These are phyloP conservation scores for Ichneumoninae sp. DNA, from an alignment of 2,888 invertebrate species.

Conservation along the genomic window DNA sequence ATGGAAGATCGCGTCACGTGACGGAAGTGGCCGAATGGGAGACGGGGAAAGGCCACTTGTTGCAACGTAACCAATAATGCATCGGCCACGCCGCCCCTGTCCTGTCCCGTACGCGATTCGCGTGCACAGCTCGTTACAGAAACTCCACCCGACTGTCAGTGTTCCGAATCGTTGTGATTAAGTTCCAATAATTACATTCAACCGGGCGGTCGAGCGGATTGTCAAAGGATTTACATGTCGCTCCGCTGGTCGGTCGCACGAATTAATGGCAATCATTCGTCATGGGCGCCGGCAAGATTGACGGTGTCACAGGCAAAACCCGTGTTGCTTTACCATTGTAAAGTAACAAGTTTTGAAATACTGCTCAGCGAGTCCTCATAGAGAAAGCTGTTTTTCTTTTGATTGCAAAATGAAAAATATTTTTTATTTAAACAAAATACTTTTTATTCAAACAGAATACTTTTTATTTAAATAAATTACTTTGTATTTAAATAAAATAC, in stretches of 20 bases:
- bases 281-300: no score
- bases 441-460: no score
- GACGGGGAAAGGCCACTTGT: slow-evolving; percentile 34
- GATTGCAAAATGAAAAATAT: no score
- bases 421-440: neutral
- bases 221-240: neutral
- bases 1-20: slow-evolving; percentile 4
- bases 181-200: slow-evolving; percentile 14
- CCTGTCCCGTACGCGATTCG: slow-evolving; percentile 1
- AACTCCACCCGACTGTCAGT: neutral
- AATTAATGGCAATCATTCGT: neutral
- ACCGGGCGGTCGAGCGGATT: neutral
- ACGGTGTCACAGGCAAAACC: no score
- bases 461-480: no score
- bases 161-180: slow-evolving; percentile 5
- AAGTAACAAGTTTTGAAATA: neutral
- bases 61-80: slow-evolving; percentile 37
- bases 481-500: no score
- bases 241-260: neutral
- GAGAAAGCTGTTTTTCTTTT: no score
- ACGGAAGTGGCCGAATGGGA: neutral
- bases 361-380: neutral
- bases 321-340: no score
- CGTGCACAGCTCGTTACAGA: slow-evolving; percentile 5
- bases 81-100: neutral